These are phyloP conservation scores for Hypomecis punctinalis DNA, from an alignment of 2,888 invertebrate genomes.

Conservation along the genomic window DNA sequence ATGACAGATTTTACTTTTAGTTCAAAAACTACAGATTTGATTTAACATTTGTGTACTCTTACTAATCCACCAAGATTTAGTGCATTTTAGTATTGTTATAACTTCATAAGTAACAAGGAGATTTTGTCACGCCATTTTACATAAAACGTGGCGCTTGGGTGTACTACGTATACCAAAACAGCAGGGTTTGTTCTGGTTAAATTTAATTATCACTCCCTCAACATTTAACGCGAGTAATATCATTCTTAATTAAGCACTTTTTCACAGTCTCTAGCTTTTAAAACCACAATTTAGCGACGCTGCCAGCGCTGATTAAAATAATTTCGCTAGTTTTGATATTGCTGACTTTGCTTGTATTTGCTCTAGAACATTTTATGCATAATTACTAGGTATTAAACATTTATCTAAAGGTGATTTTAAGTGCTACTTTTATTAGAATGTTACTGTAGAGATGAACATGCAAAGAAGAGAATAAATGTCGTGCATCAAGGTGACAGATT, in stretches of 20 bases:
- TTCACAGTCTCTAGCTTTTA: slow-evolving; percentile 24
- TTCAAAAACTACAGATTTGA: too few species aligned
- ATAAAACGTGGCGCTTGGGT: slow-evolving; percentile 33
- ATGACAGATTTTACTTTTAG: too few species aligned
- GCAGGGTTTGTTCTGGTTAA: slow-evolving; percentile 9
- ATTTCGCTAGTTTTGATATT: not conserved
- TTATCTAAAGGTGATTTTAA: not conserved
- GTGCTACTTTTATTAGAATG: not conserved
- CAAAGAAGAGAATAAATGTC: slow-evolving; percentile 20
- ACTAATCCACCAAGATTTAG: too few species aligned
- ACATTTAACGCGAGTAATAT: slow-evolving; percentile 63
- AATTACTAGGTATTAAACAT: not conserved
- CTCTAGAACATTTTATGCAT: not conserved
- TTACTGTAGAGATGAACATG: slow-evolving; percentile 3
- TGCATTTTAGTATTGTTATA: not conserved
- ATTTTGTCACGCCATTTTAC: slow-evolving; percentile 36
- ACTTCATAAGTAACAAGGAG: slow-evolving; percentile 52
- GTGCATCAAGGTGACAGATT: slow-evolving; percentile 29
- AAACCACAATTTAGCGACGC: not conserved
- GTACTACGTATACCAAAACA: slow-evolving; percentile 20
- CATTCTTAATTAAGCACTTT: slow-evolving; percentile 48
- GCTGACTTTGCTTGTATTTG: not conserved
- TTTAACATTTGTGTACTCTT: too few species aligned
- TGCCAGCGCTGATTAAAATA: slow-evolving; percentile 8
- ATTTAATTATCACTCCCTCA: slow-evolving; percentile 60